Evolutionary conservation across 2,113 vertebrate genomes (phyloP).

Genomic region (Arvicanthis niloticus): DNA sequence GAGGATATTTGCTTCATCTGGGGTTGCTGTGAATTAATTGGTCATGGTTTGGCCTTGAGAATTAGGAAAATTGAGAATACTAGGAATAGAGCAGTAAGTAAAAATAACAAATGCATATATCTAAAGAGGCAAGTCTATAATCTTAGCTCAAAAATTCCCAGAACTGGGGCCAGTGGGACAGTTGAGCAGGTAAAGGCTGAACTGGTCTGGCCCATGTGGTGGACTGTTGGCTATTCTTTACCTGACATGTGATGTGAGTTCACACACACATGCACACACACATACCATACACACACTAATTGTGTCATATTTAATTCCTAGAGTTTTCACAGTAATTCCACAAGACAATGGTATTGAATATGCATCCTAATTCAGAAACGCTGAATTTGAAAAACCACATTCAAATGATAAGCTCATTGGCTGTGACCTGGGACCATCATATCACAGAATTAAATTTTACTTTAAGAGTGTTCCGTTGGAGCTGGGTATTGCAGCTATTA

Average conservation of each 20-base stretch:
- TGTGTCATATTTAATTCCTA: neutral
- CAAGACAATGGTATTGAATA: neutral
- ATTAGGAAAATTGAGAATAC: conserved; percentile 25
- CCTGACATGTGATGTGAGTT: neutral
- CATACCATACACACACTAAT: accelerated
- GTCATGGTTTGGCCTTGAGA: neutral
- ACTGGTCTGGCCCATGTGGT: neutral
- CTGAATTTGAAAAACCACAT: conserved; percentile 27
- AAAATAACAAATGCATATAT: conserved; percentile 5
- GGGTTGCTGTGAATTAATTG: neutral
- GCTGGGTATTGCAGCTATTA: neutral
- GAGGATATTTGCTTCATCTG: neutral
- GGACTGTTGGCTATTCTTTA: neutral
- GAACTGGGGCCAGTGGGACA: neutral
- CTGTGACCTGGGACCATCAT: neutral
- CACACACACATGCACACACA: neutral
- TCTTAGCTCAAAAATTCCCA: neutral
- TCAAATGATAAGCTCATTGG: neutral
- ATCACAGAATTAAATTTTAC: neutral
- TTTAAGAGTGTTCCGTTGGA: neutral
- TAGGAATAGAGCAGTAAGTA: neutral
- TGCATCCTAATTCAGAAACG: conserved; percentile 9
- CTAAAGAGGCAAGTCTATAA: neutral
- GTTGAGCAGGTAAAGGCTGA: neutral
- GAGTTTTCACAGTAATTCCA: conserved; percentile 27